These are phyloP conservation scores for Epinephelus cyanopodus DNA, from an alignment of 2,113 vertebrate genomes.

Conservation along the genomic window DNA sequence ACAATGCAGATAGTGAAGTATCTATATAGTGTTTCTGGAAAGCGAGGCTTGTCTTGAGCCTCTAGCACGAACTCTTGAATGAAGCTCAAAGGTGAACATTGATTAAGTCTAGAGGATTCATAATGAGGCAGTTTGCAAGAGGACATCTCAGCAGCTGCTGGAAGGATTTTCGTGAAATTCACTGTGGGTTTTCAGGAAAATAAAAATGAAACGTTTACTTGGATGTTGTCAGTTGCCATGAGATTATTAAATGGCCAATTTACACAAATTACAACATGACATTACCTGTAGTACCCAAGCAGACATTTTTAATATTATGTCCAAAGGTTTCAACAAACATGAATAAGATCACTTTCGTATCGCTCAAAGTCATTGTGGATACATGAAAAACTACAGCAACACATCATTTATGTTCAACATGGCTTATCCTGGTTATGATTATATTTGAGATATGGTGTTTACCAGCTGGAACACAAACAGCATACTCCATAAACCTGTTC, in stretches of 20 bases:
- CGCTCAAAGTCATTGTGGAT: no score
- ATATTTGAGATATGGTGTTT: no score
- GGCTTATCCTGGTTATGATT: no score
- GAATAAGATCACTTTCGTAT: no score
- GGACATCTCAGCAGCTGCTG: background rate
- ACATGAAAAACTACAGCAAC: no score
- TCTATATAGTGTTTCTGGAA: constrained; percentile 24
- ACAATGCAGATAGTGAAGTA: background rate
- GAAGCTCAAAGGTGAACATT: constrained; percentile 6
- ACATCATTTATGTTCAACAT: no score
- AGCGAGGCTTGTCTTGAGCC: background rate
- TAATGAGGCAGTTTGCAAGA: background rate
- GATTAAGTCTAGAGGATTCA: background rate
- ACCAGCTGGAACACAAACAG: no score
- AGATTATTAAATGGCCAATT: background rate
- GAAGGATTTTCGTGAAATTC: background rate
- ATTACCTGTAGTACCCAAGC: background rate
- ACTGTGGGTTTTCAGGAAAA: background rate
- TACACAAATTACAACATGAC: background rate
- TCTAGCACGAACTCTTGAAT: constrained; percentile 4
- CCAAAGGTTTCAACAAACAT: no score
- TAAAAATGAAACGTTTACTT: no score
- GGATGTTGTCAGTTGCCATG: background rate
- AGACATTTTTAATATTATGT: no score
- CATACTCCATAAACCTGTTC: no score